These are phyloP conservation scores for Sebastolobus altivelis DNA, from an alignment of 2,797 vertebrate genomes.

Conservation along the genomic window DNA sequence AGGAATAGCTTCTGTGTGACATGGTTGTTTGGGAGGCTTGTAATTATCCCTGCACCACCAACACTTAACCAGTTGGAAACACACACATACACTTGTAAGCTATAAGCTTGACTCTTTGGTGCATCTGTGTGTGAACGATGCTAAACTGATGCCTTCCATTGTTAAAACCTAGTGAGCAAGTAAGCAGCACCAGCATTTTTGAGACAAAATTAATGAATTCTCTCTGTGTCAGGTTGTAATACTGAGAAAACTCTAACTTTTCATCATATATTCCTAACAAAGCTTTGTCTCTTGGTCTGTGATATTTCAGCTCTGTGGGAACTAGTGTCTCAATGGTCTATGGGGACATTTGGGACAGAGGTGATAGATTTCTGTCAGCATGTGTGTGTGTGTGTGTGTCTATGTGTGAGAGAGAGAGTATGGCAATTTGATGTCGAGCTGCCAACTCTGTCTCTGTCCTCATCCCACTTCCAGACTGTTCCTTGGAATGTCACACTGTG, in stretches of 20 bases:
- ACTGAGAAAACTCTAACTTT: slow-evolving; percentile 10
- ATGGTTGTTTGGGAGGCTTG: slow-evolving; percentile 58
- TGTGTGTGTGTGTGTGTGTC: slow-evolving; percentile 17
- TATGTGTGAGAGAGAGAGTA: slow-evolving; percentile 12
- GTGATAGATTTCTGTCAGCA: slow-evolving; percentile 26
- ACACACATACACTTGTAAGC: slow-evolving; percentile 18
- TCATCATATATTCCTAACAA: neutral
- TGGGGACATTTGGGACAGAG: slow-evolving; percentile 48
- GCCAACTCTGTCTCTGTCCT: slow-evolving; percentile 61
- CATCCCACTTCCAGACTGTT: slow-evolving; percentile 54
- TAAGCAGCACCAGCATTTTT: neutral
- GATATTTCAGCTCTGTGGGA: slow-evolving; percentile 27
- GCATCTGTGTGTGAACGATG: neutral
- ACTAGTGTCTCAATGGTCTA: slow-evolving; percentile 9
- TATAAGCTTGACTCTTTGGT: neutral
- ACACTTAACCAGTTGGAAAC: slow-evolving; percentile 41
- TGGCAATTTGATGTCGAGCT: slow-evolving; percentile 60
- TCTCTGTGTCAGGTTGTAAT: neutral
- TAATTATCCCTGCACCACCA: slow-evolving; percentile 48
- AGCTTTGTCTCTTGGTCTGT: neutral
- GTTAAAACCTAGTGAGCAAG: neutral
- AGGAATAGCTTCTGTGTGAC: slow-evolving; percentile 62
- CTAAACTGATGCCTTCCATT: neutral
- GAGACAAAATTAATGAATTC: neutral
- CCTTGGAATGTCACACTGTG: slow-evolving; percentile 74